Base-by-base conservation (phyloP, 2,797 vertebrate species). In the Botia kubotai region DNA sequence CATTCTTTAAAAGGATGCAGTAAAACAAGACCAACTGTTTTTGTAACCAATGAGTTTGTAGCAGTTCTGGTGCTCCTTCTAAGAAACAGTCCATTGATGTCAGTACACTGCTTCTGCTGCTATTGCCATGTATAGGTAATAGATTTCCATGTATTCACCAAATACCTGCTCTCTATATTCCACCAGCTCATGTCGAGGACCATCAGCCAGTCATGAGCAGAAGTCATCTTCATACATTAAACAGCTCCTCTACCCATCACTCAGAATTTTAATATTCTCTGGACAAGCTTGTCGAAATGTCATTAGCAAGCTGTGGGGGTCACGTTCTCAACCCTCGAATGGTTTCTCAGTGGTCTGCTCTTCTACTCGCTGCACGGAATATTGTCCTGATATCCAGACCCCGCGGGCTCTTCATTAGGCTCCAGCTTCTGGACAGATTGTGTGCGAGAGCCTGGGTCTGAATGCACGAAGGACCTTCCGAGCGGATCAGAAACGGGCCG, bases 351-450 rank as follows among this genome's bases (percentile, higher is more conserved):
- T 26, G 52, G 72, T 36, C 55, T 46, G 72, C 58, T 68, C 66
- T 33, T 29, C 70, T 50, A 72, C 65, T 17, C 36, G 10, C 39
- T 63, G 79, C 68, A 72, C 29, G 63, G 69, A 70, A 79, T 33
- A 55, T 46, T 75, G 68, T 57, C 26, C 29, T 79, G 76, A 79
- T 58, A 79, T 79, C 60, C 72, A 57, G 80, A 75, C 77, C 83
- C 84, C 57, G 66, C 80, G 83, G 80, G 77, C 70, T 82, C 80
- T 86, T 86, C 77, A 84, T 84, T 86, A 84, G 77, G 53, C 62
- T 69, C 50, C 57, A 33, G 23, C 74, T 84, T 86, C 75, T 55
- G 36, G 72, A 69, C 72, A 63, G 79, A 46, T 36, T 67, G 60
- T 75, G 76, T 70, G 63, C 62, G 80, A 79, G 72, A 72, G 50